These are phyloP conservation scores for Ophioninae sp. DNA, from an alignment of 2,888 invertebrate genomes.

Conservation along the genomic window DNA sequence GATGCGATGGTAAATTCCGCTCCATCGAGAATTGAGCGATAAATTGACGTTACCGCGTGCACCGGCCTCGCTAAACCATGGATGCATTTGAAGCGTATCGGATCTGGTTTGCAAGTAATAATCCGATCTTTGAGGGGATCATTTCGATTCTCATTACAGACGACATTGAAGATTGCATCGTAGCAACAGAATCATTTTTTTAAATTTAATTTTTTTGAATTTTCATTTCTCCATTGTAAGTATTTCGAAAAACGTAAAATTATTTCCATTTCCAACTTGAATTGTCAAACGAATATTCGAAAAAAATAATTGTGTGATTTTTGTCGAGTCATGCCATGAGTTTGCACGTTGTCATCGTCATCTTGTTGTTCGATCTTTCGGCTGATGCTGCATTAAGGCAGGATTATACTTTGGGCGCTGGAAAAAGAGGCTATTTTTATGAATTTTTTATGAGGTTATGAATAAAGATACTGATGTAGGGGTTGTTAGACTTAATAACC, in stretches of 20 bases:
- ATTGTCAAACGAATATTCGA: too few species aligned
- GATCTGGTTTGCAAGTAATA: slow-evolving; percentile 40
- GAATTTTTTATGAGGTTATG: too few species aligned
- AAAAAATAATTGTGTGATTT: too few species aligned
- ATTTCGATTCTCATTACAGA: slow-evolving; percentile 60
- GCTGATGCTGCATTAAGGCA: slow-evolving; percentile 51
- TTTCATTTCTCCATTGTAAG: too few species aligned
- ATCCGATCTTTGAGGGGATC: slow-evolving; percentile 53
- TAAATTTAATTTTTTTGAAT: neutral
- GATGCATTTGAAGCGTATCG: slow-evolving; percentile 18
- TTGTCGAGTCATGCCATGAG: too few species aligned
- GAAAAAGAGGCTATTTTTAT: too few species aligned
- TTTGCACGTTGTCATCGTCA: too few species aligned
- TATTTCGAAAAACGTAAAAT: too few species aligned
- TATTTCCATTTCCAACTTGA: too few species aligned
- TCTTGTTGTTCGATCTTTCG: slow-evolving; percentile 14
- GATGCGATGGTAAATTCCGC: slow-evolving; percentile 38
- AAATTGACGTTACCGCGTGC: slow-evolving; percentile 21
- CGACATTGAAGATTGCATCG: slow-evolving; percentile 5
- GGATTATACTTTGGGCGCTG: slow-evolving; percentile 60
- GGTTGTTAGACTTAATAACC: too few species aligned
- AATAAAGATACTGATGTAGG: too few species aligned
- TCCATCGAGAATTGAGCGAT: slow-evolving; percentile 43
- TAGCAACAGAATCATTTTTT: neutral
- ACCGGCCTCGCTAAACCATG: neutral